Evolutionary conservation across 2,888 invertebrate species (phyloP), one percentile per base, ranked within the genome.

Genomic region (Campoplex capitator): DNA sequence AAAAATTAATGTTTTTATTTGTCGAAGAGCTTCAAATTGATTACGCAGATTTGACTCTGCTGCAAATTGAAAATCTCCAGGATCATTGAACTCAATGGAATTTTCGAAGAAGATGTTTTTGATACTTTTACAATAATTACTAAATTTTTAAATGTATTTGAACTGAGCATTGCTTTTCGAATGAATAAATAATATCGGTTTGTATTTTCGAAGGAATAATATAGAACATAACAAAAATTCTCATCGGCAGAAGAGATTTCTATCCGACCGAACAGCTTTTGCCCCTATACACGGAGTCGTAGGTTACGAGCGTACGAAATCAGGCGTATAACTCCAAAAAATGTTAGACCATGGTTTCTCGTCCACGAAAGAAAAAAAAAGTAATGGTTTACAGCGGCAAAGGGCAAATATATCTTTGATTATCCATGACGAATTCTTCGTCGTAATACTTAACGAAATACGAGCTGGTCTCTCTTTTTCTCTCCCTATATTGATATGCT

Each of bases 341-440:
- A 51, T 75, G 78, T 74, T 78, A 62, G 74, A 82, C 86, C 77
- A 86, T 84, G 83, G 83, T 32, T 68, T 28, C 65, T 48, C 58
- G 35, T 73, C 67, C 38, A 70, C 54, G 16, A 62, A 7, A 67
- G 23, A 35, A 54, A 48, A 38, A 77, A 65, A 74, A 84, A 85
- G 23, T 23, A 23, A 84, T 86, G 80, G 68, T 71, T 83, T 65
- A 79, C 70, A 84, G 77, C 54, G 76, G 65, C 70, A 35, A 74
- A 87, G 67, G 82, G 78, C 82, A 89, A 89, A 89, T 89, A 87
- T 81, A 83, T 78, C 77, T 86, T 89, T 92, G 92, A 93, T 93
- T 92, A 91, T 75, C 91, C 93, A 88, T 93, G 90, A 85, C 92
- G 88, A 93, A 94, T 93, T 89, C 58, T 13, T 83, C 75, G 51